Percentiles rank a stretch among this genome's conserved stretches.
These are phyloP conservation scores for Phaenicophaeus curvirostris DNA, from an alignment of 2,797 vertebrate species.

Conservation along the genomic window DNA sequence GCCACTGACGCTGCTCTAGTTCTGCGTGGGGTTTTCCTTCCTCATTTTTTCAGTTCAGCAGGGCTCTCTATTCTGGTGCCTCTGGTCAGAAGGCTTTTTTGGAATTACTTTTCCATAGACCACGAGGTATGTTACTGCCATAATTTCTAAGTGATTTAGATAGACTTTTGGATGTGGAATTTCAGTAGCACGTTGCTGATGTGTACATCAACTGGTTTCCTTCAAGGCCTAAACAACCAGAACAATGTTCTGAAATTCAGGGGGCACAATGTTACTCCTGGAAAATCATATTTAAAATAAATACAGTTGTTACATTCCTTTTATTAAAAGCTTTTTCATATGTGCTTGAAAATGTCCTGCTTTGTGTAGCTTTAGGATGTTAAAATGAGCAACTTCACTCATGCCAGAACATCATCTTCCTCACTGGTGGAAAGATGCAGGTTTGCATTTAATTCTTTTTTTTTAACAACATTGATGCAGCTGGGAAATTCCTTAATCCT, in stretches of 20 bases:
- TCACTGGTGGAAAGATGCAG: background rate
- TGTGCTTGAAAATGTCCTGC: background rate
- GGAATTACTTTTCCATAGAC: background rate
- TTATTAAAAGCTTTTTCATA: background rate
- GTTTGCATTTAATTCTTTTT: background rate
- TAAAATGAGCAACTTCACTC: background rate
- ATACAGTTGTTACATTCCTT: background rate
- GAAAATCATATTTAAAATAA: background rate
- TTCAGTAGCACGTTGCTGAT: background rate
- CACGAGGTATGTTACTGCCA: background rate
- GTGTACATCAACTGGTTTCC: background rate
- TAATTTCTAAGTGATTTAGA: background rate
- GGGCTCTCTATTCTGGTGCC: background rate
- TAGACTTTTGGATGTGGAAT: background rate
- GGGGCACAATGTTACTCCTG: background rate
- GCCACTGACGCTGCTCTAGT: background rate
- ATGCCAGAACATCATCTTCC: background rate
- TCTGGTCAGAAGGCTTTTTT: background rate
- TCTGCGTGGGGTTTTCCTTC: background rate
- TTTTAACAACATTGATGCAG: background rate
- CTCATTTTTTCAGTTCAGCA: background rate
- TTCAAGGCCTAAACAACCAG: background rate
- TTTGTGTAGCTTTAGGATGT: background rate
- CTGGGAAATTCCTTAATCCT: background rate
- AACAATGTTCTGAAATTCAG: background rate